Percentiles rank a stretch among this genome's conserved stretches.
Evolutionary conservation across 2,888 invertebrate species (phyloP).

Genomic region (Philereme transversata): DNA sequence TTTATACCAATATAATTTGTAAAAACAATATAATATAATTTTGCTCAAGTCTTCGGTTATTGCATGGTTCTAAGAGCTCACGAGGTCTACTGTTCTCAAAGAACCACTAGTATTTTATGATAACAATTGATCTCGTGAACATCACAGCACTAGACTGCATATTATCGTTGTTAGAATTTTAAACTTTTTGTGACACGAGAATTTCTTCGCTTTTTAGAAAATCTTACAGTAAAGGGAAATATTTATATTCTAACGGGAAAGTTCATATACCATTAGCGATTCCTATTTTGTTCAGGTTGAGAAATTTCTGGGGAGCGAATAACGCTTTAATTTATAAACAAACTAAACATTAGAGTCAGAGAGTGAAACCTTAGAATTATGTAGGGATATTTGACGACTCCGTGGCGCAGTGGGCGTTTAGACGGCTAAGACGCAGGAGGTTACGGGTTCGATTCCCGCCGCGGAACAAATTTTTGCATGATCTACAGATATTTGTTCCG

Average conservation of each 20-base stretch:
- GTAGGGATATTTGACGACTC: too few species aligned
- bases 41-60: too few species aligned
- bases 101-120: too few species aligned
- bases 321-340: constrained; percentile 2
- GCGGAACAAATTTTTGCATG: too few species aligned
- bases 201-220: constrained; percentile 15
- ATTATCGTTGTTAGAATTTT: background rate
- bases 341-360: background rate
- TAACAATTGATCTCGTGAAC: background rate
- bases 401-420: too few species aligned
- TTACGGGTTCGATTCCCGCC: too few species aligned
- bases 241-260: constrained; percentile 31
- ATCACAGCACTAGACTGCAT: background rate
- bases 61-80: too few species aligned
- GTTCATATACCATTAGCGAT: constrained; percentile 32
- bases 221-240: constrained; percentile 24
- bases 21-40: too few species aligned
- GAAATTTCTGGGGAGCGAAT: constrained; percentile 13
- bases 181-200: constrained; percentile 19
- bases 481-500: too few species aligned
- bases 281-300: constrained; percentile 30
- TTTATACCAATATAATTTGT: too few species aligned
- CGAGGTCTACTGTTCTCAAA: too few species aligned
- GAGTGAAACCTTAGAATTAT: background rate
- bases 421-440: too few species aligned